Percentiles rank a stretch among this genome's conserved stretches.
phyloP scores from a whole-genome alignment of 2,113 vertebrate genomes.

The Daboia siamensis region DNA sequence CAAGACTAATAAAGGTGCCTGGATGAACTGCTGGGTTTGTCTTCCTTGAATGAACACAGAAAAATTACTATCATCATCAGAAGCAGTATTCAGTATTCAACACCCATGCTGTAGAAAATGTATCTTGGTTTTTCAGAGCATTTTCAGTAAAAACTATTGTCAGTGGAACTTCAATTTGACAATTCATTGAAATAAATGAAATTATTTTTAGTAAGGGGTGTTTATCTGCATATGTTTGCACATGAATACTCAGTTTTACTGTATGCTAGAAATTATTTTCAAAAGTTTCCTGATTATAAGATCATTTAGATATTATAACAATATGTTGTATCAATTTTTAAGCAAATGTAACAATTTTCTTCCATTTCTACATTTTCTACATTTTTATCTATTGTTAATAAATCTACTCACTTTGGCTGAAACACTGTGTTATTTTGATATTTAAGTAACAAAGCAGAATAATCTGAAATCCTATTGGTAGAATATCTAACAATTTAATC shows the following conservation, averaged over 20 bases:
- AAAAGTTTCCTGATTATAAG: neutral
- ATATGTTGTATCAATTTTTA: neutral
- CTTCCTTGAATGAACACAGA: neutral
- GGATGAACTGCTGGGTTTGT: neutral
- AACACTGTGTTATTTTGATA: neutral
- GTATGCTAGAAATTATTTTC: neutral
- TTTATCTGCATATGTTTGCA: neutral
- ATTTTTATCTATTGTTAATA: neutral
- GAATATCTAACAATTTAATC: neutral
- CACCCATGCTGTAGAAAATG: neutral
- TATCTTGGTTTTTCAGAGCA: neutral
- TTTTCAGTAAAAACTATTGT: neutral
- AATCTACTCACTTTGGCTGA: neutral
- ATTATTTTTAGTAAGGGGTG: neutral
- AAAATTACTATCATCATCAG: neutral
- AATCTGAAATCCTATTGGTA: neutral
- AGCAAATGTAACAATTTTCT: neutral
- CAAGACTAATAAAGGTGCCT: neutral
- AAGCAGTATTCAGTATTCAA: neutral
- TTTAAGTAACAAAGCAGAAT: neutral
- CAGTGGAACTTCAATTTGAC: neutral
- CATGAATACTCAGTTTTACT: neutral
- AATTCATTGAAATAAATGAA: neutral
- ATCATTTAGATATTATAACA: neutral
- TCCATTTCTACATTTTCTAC: too few relatives aligned